Percentiles rank a stretch among this genome's conserved stretches.
These are phyloP conservation scores for Gymnocypris eckloni DNA, from an alignment of 2,797 vertebrate species.

Conservation along the genomic window DNA sequence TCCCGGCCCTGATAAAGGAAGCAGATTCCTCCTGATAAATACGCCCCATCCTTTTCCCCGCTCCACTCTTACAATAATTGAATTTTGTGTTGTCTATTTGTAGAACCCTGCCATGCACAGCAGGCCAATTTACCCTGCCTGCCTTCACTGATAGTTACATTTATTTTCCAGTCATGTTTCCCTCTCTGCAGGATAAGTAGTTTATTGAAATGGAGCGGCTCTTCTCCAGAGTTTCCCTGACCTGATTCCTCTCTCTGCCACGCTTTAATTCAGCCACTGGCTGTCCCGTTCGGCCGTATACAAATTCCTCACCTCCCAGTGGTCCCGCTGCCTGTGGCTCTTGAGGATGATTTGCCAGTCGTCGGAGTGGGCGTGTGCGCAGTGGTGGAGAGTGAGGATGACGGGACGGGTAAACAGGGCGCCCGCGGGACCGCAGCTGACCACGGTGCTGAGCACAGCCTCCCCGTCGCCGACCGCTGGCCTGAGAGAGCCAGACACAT, in stretches of 20 bases:
- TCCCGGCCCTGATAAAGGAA: constrained; percentile 29
- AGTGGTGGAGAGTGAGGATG: constrained; percentile 93
- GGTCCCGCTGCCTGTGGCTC: constrained; percentile 86
- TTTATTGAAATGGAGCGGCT: constrained; percentile 42
- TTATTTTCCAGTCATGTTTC: constrained; percentile 45
- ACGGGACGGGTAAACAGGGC: constrained; percentile 90
- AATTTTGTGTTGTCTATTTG: constrained; percentile 71
- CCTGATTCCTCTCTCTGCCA: constrained; percentile 25
- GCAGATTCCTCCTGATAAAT: constrained; percentile 72
- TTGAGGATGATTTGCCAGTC: constrained; percentile 96
- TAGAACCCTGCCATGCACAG: constrained; percentile 56
- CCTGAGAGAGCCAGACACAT: constrained; percentile 70
- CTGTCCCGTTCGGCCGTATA: neutral
- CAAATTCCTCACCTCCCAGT: constrained; percentile 87
- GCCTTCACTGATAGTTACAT: constrained; percentile 46
- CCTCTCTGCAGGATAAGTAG: constrained; percentile 30
- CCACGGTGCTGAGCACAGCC: constrained; percentile 91
- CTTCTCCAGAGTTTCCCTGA: constrained; percentile 30
- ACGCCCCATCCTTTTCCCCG: constrained; percentile 65
- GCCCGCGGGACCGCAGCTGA: constrained; percentile 92
- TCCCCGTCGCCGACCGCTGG: constrained; percentile 89
- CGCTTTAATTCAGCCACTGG: constrained; percentile 5
- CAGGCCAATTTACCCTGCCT: constrained; percentile 44
- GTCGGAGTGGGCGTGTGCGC: constrained; percentile 86
- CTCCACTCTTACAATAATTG: constrained; percentile 70